Conservation (phyloP, 2,888 invertebrate genomes). For the Mantis religiosa region DNA sequence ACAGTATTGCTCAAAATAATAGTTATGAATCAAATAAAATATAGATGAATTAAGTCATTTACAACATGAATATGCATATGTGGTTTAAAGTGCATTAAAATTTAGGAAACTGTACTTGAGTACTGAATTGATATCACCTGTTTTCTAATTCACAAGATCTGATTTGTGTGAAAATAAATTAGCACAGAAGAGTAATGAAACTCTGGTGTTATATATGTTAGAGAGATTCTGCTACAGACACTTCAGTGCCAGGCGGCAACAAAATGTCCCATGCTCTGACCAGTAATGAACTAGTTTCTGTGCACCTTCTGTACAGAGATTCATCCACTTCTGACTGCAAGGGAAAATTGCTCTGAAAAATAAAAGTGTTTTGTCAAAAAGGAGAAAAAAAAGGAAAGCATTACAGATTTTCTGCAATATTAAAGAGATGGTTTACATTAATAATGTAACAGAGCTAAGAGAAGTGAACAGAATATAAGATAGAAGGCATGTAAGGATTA, state of each 20-base stretch:
- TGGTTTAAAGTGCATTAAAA: not conserved
- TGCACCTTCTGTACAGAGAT: conserved; percentile 22
- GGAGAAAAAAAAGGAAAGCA: not conserved
- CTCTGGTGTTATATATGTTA: not conserved
- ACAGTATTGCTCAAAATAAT: no score
- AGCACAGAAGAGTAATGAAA: not conserved
- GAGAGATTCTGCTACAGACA: not conserved
- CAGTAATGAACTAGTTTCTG: conserved; percentile 22
- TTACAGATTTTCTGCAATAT: not conserved
- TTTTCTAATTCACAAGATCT: not conserved
- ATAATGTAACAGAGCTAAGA: no score
- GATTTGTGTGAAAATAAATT: not conserved
- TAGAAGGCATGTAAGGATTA: no score
- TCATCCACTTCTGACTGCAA: conserved; percentile 4
- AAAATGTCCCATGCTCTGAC: conserved; percentile 25
- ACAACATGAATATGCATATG: no score
- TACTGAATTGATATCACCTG: not conserved
- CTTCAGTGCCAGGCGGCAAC: not conserved
- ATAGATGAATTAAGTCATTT: no score
- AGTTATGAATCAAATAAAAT: no score
- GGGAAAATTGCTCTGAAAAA: conserved; percentile 19
- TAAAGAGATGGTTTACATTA: no score
- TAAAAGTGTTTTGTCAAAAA: not conserved
- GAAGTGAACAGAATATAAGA: no score
- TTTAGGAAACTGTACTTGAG: not conserved